phyloP scores from a whole-genome alignment of 1,140 invertebrate genomes.

The Solenopsis invicta region DNA sequence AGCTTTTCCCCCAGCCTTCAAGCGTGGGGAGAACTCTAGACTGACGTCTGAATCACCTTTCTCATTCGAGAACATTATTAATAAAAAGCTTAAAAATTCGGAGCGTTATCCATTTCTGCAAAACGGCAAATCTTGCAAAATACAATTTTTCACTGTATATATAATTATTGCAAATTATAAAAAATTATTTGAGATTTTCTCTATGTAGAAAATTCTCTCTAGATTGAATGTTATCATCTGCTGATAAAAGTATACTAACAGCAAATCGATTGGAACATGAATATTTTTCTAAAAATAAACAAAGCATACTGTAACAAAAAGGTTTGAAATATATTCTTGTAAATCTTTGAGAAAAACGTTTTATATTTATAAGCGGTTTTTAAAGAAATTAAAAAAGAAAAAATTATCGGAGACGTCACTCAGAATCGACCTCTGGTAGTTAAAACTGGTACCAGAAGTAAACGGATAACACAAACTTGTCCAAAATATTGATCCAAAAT shows the following conservation, averaged over 20 bases:
- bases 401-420: too few relatives aligned
- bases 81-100: background rate
- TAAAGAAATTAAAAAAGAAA: too few relatives aligned
- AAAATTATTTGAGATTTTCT: background rate
- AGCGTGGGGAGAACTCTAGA: background rate
- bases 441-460: background rate
- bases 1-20: slow-evolving; percentile 31
- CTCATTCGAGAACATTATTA: background rate
- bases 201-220: background rate
- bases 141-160: background rate
- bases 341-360: background rate
- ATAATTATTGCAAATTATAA: background rate
- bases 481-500: background rate
- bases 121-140: background rate
- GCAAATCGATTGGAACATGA: background rate
- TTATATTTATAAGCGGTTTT: too few relatives aligned
- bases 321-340: too few relatives aligned
- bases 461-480: background rate
- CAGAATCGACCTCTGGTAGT: slow-evolving; percentile 10
- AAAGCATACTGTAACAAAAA: background rate
- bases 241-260: slow-evolving; percentile 4
- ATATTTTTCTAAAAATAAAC: background rate
- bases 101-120: too few relatives aligned
- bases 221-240: background rate
- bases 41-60: background rate